These are phyloP conservation scores for Perca flavescens DNA, from an alignment of 2,113 vertebrate genomes.

Conservation along the genomic window DNA sequence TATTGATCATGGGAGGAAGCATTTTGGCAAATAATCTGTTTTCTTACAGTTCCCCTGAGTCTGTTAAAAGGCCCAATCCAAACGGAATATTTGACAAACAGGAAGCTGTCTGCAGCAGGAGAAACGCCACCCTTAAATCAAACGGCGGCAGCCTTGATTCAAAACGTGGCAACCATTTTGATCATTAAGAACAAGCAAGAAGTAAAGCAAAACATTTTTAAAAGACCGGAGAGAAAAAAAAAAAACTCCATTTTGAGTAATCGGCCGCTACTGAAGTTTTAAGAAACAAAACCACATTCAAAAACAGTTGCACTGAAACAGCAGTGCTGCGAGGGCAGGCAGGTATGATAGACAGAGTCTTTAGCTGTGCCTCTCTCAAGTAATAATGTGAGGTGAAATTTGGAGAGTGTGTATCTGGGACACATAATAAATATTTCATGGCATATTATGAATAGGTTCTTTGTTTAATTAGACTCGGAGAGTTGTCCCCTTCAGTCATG, in stretches of 20 bases:
- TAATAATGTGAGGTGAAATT: conserved; percentile 54
- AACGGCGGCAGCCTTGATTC: background rate
- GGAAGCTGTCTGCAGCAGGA: background rate
- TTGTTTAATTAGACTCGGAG: conserved; percentile 78
- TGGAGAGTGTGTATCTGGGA: conserved; percentile 58
- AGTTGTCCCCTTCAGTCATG: conserved; percentile 78
- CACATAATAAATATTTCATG: conserved; percentile 75
- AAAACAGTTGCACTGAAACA: background rate
- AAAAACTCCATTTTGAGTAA: background rate
- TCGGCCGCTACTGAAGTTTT: background rate
- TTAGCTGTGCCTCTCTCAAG: conserved; percentile 38
- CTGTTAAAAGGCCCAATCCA: conserved; percentile 23
- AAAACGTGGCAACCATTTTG: background rate
- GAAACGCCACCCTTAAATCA: background rate
- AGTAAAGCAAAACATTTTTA: background rate
- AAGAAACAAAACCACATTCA: background rate
- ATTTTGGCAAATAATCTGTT: conserved; percentile 49
- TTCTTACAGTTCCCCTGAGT: conserved; percentile 30
- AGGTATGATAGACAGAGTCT: conserved; percentile 35
- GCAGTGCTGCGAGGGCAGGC: conserved; percentile 16
- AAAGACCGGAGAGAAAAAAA: background rate
- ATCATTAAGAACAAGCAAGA: background rate
- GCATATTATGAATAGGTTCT: conserved; percentile 73
- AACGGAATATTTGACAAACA: conserved; percentile 4
- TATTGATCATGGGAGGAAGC: conserved; percentile 54